These are phyloP conservation scores for Diploscapter pachys DNA, from an alignment of 1,140 invertebrate genomes.

Conservation along the genomic window DNA sequence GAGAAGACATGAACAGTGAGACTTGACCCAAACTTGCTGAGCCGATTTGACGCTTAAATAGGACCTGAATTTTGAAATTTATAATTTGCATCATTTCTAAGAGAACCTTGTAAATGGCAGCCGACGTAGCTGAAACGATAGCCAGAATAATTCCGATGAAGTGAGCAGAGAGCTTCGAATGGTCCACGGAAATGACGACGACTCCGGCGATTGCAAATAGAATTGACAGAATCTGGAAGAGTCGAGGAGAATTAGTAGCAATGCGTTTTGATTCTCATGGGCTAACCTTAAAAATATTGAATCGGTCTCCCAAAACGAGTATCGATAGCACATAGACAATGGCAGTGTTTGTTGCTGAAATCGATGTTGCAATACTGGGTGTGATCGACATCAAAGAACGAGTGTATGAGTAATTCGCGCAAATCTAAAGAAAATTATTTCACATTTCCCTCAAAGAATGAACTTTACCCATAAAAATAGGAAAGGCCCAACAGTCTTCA, in stretches of 20 bases:
- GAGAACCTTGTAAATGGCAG: slow-evolving; percentile 52
- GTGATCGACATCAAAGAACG: slow-evolving; percentile 46
- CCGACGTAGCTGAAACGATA: slow-evolving; percentile 45
- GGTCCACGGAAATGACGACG: slow-evolving; percentile 50
- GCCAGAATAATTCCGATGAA: slow-evolving; percentile 43
- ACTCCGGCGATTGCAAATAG: slow-evolving; percentile 49
- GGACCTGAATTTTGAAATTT: slow-evolving; percentile 37
- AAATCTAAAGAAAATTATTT: slow-evolving; percentile 47
- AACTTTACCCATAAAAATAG: too few species aligned
- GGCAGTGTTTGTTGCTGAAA: slow-evolving; percentile 51
- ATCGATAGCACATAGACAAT: slow-evolving; percentile 52
- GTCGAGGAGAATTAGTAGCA: not conserved
- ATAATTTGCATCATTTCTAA: not conserved
- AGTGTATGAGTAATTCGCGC: slow-evolving; percentile 50
- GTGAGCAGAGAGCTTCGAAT: slow-evolving; percentile 21
- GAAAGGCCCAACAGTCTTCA: slow-evolving; percentile 44
- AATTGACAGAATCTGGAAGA: slow-evolving; percentile 43
- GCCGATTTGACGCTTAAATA: slow-evolving; percentile 42
- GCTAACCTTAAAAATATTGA: not conserved
- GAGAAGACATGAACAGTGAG: slow-evolving; percentile 53
- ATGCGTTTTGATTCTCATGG: not conserved
- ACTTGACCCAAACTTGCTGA: slow-evolving; percentile 54
- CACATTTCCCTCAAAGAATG: too few species aligned
- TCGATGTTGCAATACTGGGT: slow-evolving; percentile 46
- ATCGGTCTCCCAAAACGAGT: slow-evolving; percentile 28